Base-by-base conservation (phyloP, 2,888 invertebrate genomes). In the Eilema caniola region DNA sequence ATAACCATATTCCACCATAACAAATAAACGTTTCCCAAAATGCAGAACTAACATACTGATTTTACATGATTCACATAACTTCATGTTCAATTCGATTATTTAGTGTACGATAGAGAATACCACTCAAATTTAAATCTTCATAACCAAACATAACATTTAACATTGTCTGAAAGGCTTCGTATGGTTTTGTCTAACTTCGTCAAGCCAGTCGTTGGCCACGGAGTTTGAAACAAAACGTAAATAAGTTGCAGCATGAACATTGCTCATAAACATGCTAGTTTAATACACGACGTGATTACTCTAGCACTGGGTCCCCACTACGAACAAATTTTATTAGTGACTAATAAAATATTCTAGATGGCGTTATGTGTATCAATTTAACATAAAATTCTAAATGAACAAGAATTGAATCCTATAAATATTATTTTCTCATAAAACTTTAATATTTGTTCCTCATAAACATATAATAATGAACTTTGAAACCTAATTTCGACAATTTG, bases 251-350 rank as follows among this genome's bases (percentile, higher is more conserved):
- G 70, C 80, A 80, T 80, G 80, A 80, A 76, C 71, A 83, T 81
- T 83, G 73, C 71, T 66, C 33, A 64, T 74, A 67, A 77, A 77
- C 83, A 83, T 83, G 83, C 78, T 69, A 82, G 67, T 73, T 72
- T 75, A 65, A 73, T 72, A 59, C 66, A 60, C 59, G 73, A 75
- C 80, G 78, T 78, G 72, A 81, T 80, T 78, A 78, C 63, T n/a
- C n/a, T n/a, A n/a, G n/a, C n/a, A n/a, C n/a, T n/a, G n/a, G n/a
- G n/a, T n/a, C n/a, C n/a, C n/a, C n/a, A n/a, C n/a, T n/a, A n/a
- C n/a, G n/a, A n/a, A n/a, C n/a, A n/a, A n/a, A n/a, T n/a, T n/a
- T n/a, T n/a, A n/a, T n/a, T n/a, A n/a, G n/a, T n/a, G n/a, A n/a
- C n/a, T n/a, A n/a, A n/a, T n/a, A n/a, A n/a, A n/a, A n/a, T n/a